Percentiles rank a stretch among this genome's conserved stretches.
Conservation (phyloP, 92 coral and sea anemone species). For the Meandrina meandrites region DNA sequence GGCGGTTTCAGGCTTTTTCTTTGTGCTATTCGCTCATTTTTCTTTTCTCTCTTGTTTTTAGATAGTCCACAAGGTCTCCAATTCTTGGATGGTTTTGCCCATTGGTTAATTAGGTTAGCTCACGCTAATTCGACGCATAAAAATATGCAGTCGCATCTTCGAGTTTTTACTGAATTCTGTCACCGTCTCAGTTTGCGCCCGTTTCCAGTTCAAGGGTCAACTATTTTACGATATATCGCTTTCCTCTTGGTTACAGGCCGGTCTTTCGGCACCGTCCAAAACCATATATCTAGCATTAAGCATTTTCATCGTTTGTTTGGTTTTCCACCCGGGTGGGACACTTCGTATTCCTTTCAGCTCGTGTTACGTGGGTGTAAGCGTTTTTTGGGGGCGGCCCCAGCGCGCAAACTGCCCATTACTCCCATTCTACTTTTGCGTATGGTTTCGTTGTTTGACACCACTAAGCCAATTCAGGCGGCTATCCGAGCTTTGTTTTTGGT, state of each 20-base stretch:
- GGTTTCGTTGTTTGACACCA: background rate
- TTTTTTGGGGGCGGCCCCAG: background rate
- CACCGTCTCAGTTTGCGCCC: background rate
- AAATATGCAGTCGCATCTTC: too few species aligned
- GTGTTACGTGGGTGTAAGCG: conserved; percentile 22
- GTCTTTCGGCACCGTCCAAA: conserved; percentile 34
- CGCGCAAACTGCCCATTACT: conserved; percentile 29
- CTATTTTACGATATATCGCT: conserved; percentile 6
- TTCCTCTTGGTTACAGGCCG: conserved; percentile 6
- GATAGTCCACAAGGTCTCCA: too few species aligned
- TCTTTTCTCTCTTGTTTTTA: too few species aligned
- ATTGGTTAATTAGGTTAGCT: too few species aligned
- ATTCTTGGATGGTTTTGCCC: too few species aligned
- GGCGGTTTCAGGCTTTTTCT: too few species aligned
- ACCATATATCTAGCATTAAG: conserved; percentile 27
- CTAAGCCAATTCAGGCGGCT: background rate
- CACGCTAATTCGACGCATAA: background rate
- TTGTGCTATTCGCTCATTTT: too few species aligned
- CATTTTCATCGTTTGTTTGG: too few species aligned
- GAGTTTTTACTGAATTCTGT: conserved; percentile 17
- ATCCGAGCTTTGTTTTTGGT: conserved; percentile 27
- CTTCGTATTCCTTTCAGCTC: conserved; percentile 15
- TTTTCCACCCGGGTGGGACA: conserved; percentile 32
- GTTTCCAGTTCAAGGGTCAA: background rate
- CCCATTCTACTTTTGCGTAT: conserved; percentile 20